Base-by-base conservation (phyloP, 1,140 invertebrate genomes). In the Sweltsa coloradensis region DNA sequence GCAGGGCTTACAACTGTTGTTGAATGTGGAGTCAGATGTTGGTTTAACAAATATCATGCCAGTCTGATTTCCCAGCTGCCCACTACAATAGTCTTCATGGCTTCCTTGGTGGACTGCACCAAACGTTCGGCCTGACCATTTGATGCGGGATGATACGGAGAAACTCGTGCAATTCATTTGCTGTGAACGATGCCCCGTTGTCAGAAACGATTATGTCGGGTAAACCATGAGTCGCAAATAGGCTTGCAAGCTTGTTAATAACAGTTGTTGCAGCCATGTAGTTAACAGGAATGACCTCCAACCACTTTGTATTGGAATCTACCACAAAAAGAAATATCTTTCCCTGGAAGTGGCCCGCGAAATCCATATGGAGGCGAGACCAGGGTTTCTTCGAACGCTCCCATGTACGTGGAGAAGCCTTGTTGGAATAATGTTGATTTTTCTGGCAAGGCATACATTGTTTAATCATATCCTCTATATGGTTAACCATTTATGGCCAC, bases 401-500 rank as follows among this genome's bases (percentile, higher is more conserved):
- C 36, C 14, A 49, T 16, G 46, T 23, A 27, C 37, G 19, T 22
- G n/a, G 41, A 14, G 6, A 22, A 18, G 25, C 14, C 11, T 34
- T 53, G 34, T 43, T 29, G 25, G 49, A 46, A 21, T 50, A 27
- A 9, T 25, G 27, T 23, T 31, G 36, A 11, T 26, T 40, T 52
- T 43, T 52, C 46, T 22, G 44, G 49, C 73, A 75, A 14, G 58
- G 56, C n/a, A 55, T 54, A 52, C 73, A 76, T 2, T 31, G 19
- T 53, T 65, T 67, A 4, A 67, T 57, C 19, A 56, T 51, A 14
- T 52, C 56, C 61, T 71, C 67, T 0, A 60, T 62, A 11, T 72
- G 64, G 43, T 57, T 57, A 50, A 76, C 67, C 0, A 75, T 65
- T 24, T 53, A 55, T 9, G 61, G 62, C 70, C 69, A 77, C 67